These are phyloP conservation scores for Diloba caeruleocephala DNA, from an alignment of 2,888 invertebrate genomes.

Conservation along the genomic window DNA sequence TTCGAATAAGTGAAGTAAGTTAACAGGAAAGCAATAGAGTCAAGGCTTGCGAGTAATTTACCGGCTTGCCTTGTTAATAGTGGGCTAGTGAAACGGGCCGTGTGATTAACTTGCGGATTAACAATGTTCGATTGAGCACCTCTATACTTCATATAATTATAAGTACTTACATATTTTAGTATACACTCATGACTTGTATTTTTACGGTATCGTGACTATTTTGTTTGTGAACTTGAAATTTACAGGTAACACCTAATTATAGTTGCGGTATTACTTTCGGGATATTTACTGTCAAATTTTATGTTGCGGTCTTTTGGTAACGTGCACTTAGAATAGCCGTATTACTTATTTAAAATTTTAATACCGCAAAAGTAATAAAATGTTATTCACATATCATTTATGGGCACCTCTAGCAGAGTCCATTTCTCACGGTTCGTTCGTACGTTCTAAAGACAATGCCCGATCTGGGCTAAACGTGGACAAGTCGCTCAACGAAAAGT, in stretches of 20 bases:
- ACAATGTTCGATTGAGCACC: slow-evolving; percentile 29
- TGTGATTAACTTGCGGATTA: slow-evolving; percentile 34
- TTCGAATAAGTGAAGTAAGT: slow-evolving; percentile 12
- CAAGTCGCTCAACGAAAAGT: too few species aligned
- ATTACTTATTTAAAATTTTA: not conserved
- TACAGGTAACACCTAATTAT: too few species aligned
- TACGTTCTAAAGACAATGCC: too few species aligned
- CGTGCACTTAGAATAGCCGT: not conserved
- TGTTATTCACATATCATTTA: slow-evolving; percentile 4
- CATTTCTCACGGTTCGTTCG: slow-evolving; percentile 1
- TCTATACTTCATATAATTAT: not conserved
- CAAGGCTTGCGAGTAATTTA: slow-evolving; percentile 59
- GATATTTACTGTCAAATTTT: not conserved
- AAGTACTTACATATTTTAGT: too few species aligned
- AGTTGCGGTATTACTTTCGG: not conserved
- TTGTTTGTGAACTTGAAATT: too few species aligned
- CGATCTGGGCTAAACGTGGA: too few species aligned
- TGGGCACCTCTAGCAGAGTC: not conserved
- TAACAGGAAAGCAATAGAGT: slow-evolving; percentile 50
- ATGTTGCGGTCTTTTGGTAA: slow-evolving; percentile 11
- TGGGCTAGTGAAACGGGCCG: slow-evolving; percentile 39
- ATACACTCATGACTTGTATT: too few species aligned
- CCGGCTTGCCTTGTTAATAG: slow-evolving; percentile 52
- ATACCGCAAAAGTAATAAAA: slow-evolving; percentile 11
- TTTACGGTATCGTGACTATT: too few species aligned